Base-by-base conservation (phyloP, 1,140 invertebrate species). In the Chionoecetes opilio region DNA sequence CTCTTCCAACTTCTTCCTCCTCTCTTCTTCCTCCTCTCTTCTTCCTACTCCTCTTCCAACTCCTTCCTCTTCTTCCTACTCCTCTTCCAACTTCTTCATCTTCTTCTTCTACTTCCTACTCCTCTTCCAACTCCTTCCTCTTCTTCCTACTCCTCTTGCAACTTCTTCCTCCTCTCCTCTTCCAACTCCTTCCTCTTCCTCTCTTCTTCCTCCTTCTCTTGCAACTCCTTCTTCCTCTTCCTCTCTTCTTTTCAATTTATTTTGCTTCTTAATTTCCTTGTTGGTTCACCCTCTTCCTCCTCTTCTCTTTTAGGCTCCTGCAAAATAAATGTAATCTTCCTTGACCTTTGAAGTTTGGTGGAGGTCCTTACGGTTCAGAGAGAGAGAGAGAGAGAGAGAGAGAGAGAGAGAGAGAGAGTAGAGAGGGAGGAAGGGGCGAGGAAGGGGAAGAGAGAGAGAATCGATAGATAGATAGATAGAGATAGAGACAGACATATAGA, bases 391-490 rank as follows among this genome's bases (percentile, higher is more conserved):
- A 38, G 88, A 90, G 35, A 38, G 88, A 38, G 88, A 38, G 32
- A 90, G 88, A 90, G 35, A 90, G 88, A 89, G 87, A 89, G 87
- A 89, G 87, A 89, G 87, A 89, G 87, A 90, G 88, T n/a, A 90
- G 88, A 90, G 88, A 90, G 37, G n/a, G 88, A 90, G 46, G n/a
- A 14, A 46, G 88, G 8, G 37, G 14, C n/a, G 37, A 46, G 46
- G 53, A 26, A 32, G 11, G 2, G 21, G 31, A 53, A 32, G n/a
- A n/a, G n/a, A n/a, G n/a, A n/a, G n/a, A n/a, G n/a, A n/a, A n/a
- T n/a, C n/a, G n/a, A n/a, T n/a, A n/a, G n/a, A n/a, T n/a, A n/a
- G n/a, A n/a, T n/a, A 90, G 37, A 90, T 34, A 90, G 88, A 90
- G 88, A 90, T 34, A 90, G 88, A 90, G 88, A 90, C 35, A 90